Base-by-base conservation (phyloP, 2,797 vertebrate species). In the Pachyuromys duprasi region DNA sequence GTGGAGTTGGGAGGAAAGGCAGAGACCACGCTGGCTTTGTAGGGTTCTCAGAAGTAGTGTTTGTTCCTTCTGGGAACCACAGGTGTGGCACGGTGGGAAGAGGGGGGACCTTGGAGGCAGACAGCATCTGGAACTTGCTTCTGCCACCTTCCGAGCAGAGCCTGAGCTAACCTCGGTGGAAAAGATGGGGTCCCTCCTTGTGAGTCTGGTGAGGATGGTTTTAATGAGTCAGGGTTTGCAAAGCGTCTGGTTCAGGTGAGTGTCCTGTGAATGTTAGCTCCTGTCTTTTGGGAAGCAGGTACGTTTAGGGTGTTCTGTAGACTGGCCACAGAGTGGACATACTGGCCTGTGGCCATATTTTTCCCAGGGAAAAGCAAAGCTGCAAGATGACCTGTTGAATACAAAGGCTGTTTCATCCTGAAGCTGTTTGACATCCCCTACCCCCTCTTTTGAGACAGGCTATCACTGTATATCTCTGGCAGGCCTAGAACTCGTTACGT, bases 71-170 rank as follows among this genome's bases (percentile, higher is more conserved):
- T 74, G 89, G 91, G 87, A 53, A 60, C 57, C 33, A 33, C 26
- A 39, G 39, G 53, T 60, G 5, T n/a, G 87, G 62, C 39, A 6
- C 12, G 17, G 31, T 84, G 63, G 33, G 49, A 90, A 89, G 42
- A 94, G 26, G 55, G 26, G 42, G 60, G 74, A 28, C 91, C 78
- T 86, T 14, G 70, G 88, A 70, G 75, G 79, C 1, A 20, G 26
- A 57, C 76, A 74, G 69, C 42, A n/a, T 80, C 90, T 93, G 45
- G 89, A 78, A 89, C 72, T 88, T 89, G 82, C 49, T 93, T 90
- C 49, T 92, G 72, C 15, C 17, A 22, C 72, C 22, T 39, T 81
- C 39, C 55, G 8, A 55, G 26, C 8, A 86, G 60, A 45, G 36
- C 36, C 62, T 90, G 39, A 5, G 63, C 79, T 94, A 84, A n/a